phyloP scores from a whole-genome alignment of 2,113 vertebrate genomes.

The Onychorhynchus coronatus region DNA sequence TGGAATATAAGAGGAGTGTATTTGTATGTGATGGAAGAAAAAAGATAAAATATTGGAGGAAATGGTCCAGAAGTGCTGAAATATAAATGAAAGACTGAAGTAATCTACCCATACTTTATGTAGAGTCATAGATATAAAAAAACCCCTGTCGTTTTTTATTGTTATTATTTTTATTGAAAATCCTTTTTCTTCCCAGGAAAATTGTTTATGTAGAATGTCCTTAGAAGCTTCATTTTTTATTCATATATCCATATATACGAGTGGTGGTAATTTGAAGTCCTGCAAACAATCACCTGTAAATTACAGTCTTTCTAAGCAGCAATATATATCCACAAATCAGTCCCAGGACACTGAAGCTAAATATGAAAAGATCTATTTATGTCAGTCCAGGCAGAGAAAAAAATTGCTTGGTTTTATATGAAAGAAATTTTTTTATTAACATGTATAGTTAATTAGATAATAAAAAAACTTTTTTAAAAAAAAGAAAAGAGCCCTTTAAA shows the following conservation, averaged over 20 bases:
- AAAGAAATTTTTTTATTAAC: slow-evolving; percentile 51
- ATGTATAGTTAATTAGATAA: slow-evolving; percentile 63
- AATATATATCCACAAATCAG: slow-evolving; percentile 54
- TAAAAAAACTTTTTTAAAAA: slow-evolving; percentile 38
- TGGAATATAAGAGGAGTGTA: neutral
- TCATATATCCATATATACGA: slow-evolving; percentile 64
- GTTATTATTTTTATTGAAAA: slow-evolving; percentile 45
- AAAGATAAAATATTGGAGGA: slow-evolving; percentile 42
- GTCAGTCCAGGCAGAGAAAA: slow-evolving; percentile 27
- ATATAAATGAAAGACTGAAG: slow-evolving; percentile 32
- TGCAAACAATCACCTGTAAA: slow-evolving; percentile 70
- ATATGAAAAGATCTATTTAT: slow-evolving; percentile 16
- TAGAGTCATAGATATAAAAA: slow-evolving; percentile 23
- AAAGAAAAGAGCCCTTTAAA: neutral
- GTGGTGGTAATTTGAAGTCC: slow-evolving; percentile 54
- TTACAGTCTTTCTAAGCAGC: slow-evolving; percentile 53
- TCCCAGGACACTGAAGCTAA: slow-evolving; percentile 43
- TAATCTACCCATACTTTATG: slow-evolving; percentile 28
- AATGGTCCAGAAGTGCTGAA: slow-evolving; percentile 36
- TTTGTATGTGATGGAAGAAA: neutral
- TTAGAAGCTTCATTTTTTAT: slow-evolving; percentile 65
- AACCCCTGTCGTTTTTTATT: neutral
- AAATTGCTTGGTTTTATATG: neutral
- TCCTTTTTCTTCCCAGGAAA: slow-evolving; percentile 62
- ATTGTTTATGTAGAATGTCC: slow-evolving; percentile 60